Evolutionary conservation across 2,888 invertebrate species (phyloP).

Genomic region (Plebejus melissa): DNA sequence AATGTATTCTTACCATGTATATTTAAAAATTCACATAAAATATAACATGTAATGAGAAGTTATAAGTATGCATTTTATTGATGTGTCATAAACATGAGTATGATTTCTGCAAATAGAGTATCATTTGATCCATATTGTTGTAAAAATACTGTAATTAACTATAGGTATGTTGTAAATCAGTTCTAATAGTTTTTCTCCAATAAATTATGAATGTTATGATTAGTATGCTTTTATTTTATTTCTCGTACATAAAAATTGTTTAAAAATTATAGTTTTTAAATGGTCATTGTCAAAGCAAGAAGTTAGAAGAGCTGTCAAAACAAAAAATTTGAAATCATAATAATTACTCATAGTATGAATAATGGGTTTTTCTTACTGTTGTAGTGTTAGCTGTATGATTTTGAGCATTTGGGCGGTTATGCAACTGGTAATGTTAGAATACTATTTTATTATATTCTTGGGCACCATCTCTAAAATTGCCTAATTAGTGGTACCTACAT

Average conservation of each 20-base stretch:
- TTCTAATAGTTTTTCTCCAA: constrained; percentile 61
- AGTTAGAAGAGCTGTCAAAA: not conserved
- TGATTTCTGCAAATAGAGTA: not conserved
- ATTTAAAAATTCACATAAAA: not conserved
- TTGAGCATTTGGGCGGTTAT: constrained; percentile 57
- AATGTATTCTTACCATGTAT: not conserved
- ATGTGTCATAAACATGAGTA: not conserved
- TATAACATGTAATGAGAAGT: not conserved
- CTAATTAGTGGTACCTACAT: not conserved
- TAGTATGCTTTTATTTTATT: constrained; percentile 30
- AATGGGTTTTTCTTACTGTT: constrained; percentile 46
- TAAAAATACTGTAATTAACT: constrained; percentile 46
- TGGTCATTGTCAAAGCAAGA: not conserved
- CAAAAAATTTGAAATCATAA: not conserved
- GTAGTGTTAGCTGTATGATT: constrained; percentile 48
- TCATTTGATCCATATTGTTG: constrained; percentile 43
- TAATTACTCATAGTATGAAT: constrained; percentile 3
- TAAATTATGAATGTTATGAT: constrained; percentile 61
- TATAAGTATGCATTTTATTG: constrained; percentile 1
- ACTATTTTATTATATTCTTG: constrained; percentile 4
- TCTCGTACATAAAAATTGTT: not conserved
- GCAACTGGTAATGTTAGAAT: constrained; percentile 50
- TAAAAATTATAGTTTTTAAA: not conserved
- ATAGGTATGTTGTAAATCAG: constrained; percentile 61
- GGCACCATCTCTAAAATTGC: not conserved